Base-by-base conservation (phyloP, 2,113 vertebrate genomes). In the Pachyramphus minor region DNA sequence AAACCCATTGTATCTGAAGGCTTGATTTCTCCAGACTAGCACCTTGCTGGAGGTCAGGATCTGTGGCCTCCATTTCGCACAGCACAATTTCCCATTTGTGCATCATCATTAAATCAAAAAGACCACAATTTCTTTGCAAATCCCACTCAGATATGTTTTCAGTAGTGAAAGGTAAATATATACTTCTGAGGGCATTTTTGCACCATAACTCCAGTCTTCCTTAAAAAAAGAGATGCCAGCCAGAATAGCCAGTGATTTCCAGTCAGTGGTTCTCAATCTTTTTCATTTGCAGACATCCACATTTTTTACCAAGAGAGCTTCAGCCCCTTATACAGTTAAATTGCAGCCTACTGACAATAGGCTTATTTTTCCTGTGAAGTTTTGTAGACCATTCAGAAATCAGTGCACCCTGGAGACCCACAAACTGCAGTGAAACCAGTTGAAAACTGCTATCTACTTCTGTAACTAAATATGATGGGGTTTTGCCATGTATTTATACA, bases 281-380 rank as follows among this genome's bases (percentile, higher is more conserved):
- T 79, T 88, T 85, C 41, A 20, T 93, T 94, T 94, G 79, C 82
- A 94, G 62, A 73, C 82, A 80, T 85, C 62, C 12, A 76, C n/a
- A 49, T 73, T 58, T 91, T 83, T 91, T 76, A 42, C 20, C 50
- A 90, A 79, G 50, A 85, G 75, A 85, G n/a, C 25, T 90, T 94
- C 82, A 93, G 44, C 37, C 67, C 28, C 59, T 69, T 41, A 50
- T 66, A 73, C 21, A 85, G 82, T 88, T 94, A 85, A 94, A 94
- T 39, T 94, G 78, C 83, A 90, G 59, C 63, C 50, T 83, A 62
- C 23, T 88, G 82, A 95, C 71, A 94, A 83, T 30, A 66, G 41
- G n/a, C 58, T 92, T 83, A 58, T 85, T 94, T 92, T 92, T 88
- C 90, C 83, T 90, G n/a, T 95, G 76, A 80, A 37, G 16, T 93